Evolutionary conservation across 1,140 invertebrate species (phyloP).

Genomic region (Aphaenogaster ashmeadi): DNA sequence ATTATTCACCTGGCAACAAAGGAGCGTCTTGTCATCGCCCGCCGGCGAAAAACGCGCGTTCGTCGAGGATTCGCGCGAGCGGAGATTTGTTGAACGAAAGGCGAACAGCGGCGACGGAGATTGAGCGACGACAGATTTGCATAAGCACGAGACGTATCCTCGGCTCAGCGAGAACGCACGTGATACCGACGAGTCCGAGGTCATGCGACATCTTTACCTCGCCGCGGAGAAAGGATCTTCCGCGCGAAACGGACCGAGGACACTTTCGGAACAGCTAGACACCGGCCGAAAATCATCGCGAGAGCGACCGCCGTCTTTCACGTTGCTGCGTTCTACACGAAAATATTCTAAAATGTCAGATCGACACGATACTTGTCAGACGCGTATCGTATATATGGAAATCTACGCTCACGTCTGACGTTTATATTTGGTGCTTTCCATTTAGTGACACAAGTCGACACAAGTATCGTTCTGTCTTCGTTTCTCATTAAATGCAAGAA

Average conservation of each 20-base stretch:
- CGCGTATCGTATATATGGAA: neutral
- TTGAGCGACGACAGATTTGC: conserved; percentile 19
- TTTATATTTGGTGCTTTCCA: too few species aligned
- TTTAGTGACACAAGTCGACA: too few species aligned
- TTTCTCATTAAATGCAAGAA: too few species aligned
- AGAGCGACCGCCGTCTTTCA: neutral
- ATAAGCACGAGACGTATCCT: conserved; percentile 31
- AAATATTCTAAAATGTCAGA: neutral
- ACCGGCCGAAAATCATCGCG: conserved; percentile 1
- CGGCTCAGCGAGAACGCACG: conserved; percentile 50
- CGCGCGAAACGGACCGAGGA: neutral
- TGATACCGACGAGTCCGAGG: conserved; percentile 59
- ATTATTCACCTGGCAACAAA: conserved; percentile 61
- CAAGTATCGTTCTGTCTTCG: too few species aligned
- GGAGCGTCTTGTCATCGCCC: conserved; percentile 25
- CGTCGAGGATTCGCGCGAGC: neutral
- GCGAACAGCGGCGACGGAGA: neutral
- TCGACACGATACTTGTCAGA: neutral
- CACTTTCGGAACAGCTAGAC: conserved; percentile 12
- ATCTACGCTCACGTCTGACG: neutral
- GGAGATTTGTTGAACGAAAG: neutral
- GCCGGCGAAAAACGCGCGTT: conserved; percentile 75
- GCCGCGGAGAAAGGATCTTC: conserved; percentile 64
- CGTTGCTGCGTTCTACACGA: too few species aligned
- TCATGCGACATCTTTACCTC: conserved; percentile 38